Percentiles rank a stretch among this genome's conserved stretches.
phyloP scores from a whole-genome alignment of 1,140 invertebrate genomes.

The Hirudo medicinalis region DNA sequence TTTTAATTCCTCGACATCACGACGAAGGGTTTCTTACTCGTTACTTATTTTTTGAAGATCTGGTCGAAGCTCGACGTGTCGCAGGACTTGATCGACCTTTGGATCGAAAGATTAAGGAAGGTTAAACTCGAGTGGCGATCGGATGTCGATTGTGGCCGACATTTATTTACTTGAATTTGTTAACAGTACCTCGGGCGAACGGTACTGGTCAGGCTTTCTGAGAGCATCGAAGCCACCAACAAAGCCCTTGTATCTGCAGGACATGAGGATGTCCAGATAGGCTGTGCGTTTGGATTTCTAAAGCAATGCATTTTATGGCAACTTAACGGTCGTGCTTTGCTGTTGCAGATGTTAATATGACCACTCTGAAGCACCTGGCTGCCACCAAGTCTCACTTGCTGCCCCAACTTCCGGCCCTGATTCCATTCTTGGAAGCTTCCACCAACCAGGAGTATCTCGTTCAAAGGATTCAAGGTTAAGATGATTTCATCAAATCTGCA shows the following conservation, averaged over 20 bases:
- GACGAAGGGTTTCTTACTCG: neutral
- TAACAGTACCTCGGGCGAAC: slow-evolving; percentile 64
- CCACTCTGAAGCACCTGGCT: slow-evolving; percentile 40
- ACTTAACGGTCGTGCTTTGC: neutral
- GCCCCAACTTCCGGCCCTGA: slow-evolving; percentile 53
- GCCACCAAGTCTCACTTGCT: slow-evolving; percentile 51
- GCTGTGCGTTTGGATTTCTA: slow-evolving; percentile 35
- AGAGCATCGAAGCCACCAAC: slow-evolving; percentile 58
- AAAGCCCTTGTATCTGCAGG: slow-evolving; percentile 53
- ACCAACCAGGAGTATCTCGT: slow-evolving; percentile 70
- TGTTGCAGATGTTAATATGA: slow-evolving; percentile 38
- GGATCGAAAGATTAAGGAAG: slow-evolving; percentile 42
- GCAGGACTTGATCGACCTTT: slow-evolving; percentile 34
- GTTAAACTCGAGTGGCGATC: slow-evolving; percentile 24
- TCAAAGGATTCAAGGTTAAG: slow-evolving; percentile 52
- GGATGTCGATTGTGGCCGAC: no score
- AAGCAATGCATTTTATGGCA: neutral
- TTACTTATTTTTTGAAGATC: slow-evolving; percentile 28
- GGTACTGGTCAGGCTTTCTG: slow-evolving; percentile 54
- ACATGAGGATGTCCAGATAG: slow-evolving; percentile 56
- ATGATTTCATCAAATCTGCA: no score
- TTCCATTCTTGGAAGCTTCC: slow-evolving; percentile 63
- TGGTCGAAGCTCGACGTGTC: slow-evolving; percentile 34
- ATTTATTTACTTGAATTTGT: slow-evolving; percentile 21
- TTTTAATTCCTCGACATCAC: neutral